Percentiles rank a stretch among this genome's conserved stretches.
Conservation (phyloP, 2,888 invertebrate genomes). For the Sipha maydis region DNA sequence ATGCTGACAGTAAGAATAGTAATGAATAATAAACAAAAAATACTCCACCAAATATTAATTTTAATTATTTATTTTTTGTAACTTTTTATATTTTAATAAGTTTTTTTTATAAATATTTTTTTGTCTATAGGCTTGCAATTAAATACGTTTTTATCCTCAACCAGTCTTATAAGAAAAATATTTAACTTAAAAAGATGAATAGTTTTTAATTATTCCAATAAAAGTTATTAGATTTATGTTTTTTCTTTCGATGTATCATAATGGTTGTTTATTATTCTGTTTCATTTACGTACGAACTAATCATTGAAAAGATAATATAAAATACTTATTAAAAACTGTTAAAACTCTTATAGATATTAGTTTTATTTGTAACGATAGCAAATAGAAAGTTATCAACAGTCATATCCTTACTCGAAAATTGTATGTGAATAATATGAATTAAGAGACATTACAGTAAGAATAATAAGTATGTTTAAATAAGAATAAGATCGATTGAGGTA, state of each 20-base stretch:
- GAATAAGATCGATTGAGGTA: too few relatives aligned
- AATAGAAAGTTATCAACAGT: neutral
- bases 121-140: neutral
- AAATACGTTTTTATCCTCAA: neutral
- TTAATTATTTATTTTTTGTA: neutral
- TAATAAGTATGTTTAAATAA: too few relatives aligned
- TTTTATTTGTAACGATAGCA: neutral
- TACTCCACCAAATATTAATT: neutral
- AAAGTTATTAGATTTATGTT: neutral
- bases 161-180: neutral
- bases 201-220: neutral
- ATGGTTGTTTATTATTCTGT: neutral
- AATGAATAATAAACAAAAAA: neutral
- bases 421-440: too few relatives aligned
- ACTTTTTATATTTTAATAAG: constrained; percentile 4
- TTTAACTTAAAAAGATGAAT: neutral
- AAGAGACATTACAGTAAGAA: too few relatives aligned
- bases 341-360: neutral
- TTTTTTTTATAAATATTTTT: neutral
- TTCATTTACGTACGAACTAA: neutral
- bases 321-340: too few relatives aligned
- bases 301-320: neutral
- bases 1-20: neutral
- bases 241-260: neutral
- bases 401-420: too few relatives aligned